A percentile compares a stretch with the other conserved stretches of the same genome.
Evolutionary conservation across 1,140 invertebrate species (phyloP).

Genomic region (Antheraea mylitta): DNA sequence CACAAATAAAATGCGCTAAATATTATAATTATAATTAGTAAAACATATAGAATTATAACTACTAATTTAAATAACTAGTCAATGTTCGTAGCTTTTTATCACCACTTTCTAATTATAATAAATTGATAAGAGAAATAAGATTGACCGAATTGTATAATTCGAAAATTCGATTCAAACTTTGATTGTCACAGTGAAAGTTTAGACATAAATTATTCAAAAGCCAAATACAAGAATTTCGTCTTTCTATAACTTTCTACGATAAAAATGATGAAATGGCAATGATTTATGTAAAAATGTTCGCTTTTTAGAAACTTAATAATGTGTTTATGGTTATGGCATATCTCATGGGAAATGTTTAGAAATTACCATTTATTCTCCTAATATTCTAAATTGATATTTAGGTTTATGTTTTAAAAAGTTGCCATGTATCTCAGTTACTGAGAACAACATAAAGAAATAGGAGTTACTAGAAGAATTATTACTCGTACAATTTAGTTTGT

Average conservation of each 20-base stretch:
- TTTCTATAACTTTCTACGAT: not conserved
- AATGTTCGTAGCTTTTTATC: not conserved
- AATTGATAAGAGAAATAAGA: not conserved
- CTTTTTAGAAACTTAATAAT: not conserved
- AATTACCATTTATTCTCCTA: no score
- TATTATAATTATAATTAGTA: not conserved
- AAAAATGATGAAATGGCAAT: not conserved
- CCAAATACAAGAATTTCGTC: not conserved
- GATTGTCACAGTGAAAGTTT: not conserved
- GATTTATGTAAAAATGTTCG: not conserved
- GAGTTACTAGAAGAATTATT: no score
- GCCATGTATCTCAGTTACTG: no score
- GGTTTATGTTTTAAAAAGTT: no score
- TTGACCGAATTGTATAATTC: not conserved
- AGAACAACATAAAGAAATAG: no score
- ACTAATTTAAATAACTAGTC: not conserved
- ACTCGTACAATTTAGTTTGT: no score
- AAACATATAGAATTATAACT: not conserved
- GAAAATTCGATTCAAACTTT: not conserved
- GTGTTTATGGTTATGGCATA: no score
- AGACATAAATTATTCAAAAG: not conserved
- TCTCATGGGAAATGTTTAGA: no score
- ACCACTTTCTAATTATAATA: constrained; percentile 1
- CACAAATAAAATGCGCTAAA: not conserved
- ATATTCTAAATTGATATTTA: no score